These are phyloP conservation scores for Chrysopa pallens DNA, from an alignment of 1,140 invertebrate species.

Conservation along the genomic window DNA sequence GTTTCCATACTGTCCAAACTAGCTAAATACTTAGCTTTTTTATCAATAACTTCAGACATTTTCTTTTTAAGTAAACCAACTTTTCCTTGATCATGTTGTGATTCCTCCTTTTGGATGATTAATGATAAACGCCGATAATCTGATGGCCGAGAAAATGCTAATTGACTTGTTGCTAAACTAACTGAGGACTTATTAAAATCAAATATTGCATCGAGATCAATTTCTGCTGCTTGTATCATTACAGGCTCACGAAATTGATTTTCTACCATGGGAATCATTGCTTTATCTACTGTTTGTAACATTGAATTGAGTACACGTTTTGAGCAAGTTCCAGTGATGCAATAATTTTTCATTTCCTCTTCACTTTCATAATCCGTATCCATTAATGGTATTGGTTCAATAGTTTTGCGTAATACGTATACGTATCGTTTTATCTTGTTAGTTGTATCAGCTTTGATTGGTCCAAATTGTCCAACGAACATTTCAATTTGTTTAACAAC, in stretches of 20 bases:
- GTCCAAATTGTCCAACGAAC: conserved; percentile 43
- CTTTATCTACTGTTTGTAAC: conserved; percentile 25
- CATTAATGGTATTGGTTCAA: conserved; percentile 34
- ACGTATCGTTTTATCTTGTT: conserved; percentile 33
- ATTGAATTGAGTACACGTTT: conserved; percentile 35
- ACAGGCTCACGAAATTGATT: conserved; percentile 23
- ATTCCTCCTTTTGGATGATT: conserved; percentile 23
- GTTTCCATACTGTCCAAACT: conserved; percentile 4
- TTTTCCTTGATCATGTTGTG: conserved; percentile 13
- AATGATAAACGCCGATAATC: conserved; percentile 33
- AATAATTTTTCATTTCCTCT: conserved; percentile 37
- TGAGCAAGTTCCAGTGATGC: conserved; percentile 37
- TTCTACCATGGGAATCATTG: conserved; percentile 28
- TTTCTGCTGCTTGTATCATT: conserved; percentile 7
- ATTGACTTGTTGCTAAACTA: neutral
- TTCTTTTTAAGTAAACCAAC: too few species aligned
- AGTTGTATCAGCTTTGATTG: conserved; percentile 25
- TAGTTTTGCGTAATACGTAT: conserved; percentile 43
- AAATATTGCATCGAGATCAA: neutral
- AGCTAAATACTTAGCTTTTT: conserved; percentile 4
- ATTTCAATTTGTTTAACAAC: conserved; percentile 42
- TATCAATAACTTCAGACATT: conserved; percentile 10
- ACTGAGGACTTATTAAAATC: too few species aligned
- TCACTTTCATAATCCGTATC: conserved; percentile 27
- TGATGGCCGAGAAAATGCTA: conserved; percentile 20